Percentiles rank a stretch among this genome's conserved stretches.
phyloP scores from a whole-genome alignment of 2,888 invertebrate genomes.

The Ctenicera cuprea region DNA sequence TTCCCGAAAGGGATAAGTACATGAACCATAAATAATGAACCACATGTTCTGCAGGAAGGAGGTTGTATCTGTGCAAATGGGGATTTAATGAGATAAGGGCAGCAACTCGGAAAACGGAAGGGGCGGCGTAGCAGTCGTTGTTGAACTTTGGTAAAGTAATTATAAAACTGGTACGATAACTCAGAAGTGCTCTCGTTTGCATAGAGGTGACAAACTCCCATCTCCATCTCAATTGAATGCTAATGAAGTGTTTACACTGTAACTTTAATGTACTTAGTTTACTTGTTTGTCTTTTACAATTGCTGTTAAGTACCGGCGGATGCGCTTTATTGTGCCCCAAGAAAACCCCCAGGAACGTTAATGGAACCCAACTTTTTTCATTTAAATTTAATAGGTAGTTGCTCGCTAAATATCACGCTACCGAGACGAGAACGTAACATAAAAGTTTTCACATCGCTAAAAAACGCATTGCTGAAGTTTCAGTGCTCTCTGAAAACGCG shows the following conservation, averaged over 20 bases:
- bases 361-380: conserved; percentile 15
- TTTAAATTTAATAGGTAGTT: conserved; percentile 23
- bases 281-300: conserved; percentile 35
- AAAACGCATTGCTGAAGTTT: background rate
- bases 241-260: conserved; percentile 44
- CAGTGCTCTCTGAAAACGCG: background rate
- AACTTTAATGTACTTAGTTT: conserved; percentile 36
- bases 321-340: conserved; percentile 7
- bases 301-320: conserved; percentile 12
- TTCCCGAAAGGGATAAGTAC: too few relatives aligned
- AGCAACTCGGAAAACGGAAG: conserved; percentile 31
- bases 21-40: conserved; percentile 28
- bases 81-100: conserved; percentile 43
- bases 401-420: too few relatives aligned
- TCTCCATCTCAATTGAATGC: conserved; percentile 48
- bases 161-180: conserved; percentile 45
- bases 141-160: conserved; percentile 46
- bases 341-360: conserved; percentile 4
- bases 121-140: conserved; percentile 26
- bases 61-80: conserved; percentile 31
- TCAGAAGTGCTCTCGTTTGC: conserved; percentile 39
- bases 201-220: conserved; percentile 43
- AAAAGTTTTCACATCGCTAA: background rate
- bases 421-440: background rate
- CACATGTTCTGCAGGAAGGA: conserved; percentile 30